Evolutionary conservation across 2,888 invertebrate species (phyloP), one percentile per base, ranked within the genome.

Genomic region (Lycocerus yunnanus): DNA sequence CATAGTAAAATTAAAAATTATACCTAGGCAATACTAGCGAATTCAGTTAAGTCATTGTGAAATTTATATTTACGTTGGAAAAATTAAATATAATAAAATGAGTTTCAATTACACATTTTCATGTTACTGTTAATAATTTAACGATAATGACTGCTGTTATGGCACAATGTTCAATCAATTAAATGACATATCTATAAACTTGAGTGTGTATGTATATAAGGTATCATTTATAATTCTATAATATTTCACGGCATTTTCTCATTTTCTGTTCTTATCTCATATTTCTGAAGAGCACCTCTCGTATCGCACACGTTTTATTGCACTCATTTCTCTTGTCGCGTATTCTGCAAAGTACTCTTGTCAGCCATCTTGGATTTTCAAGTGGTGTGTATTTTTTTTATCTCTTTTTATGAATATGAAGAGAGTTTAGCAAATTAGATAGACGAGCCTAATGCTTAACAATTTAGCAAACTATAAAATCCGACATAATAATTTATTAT

Each of bases 281-380:
- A 83, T 83, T 83, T 83, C 84, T 83, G 78, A 81, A 82, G 81
- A 83, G 82, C 82, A 81, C 81, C 82, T 82, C 80, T 82, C 82
- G 81, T 84, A 84, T 84, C 84, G 83, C 83, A 83, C 83, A 84
- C 83, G 84, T 84, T 84, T 84, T 85, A 84, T 84, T 84, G 82
- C 83, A 80, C 79, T 81, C 82, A 80, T 82, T 83, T 81, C 82
- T 83, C 83, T 81, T 81, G 81, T 82, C 79, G 78, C 81, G 80
- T 80, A 78, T 81, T 82, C 81, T 79, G 77, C 74, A 81, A 82
- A 82, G 82, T 80, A 80, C 81, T 79, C 82, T 81, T 78, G 82
- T 81, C 83, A 82, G 82, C 84, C 83, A 84, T 83, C 83, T 84
- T 83, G 82, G 79, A 82, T 81, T 77, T 74, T 82, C 79, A 80